Evolutionary conservation across 2,797 vertebrate genomes (phyloP), one percentile per base, ranked within the genome.

Genomic region (Pseudopleuronectes americanus): DNA sequence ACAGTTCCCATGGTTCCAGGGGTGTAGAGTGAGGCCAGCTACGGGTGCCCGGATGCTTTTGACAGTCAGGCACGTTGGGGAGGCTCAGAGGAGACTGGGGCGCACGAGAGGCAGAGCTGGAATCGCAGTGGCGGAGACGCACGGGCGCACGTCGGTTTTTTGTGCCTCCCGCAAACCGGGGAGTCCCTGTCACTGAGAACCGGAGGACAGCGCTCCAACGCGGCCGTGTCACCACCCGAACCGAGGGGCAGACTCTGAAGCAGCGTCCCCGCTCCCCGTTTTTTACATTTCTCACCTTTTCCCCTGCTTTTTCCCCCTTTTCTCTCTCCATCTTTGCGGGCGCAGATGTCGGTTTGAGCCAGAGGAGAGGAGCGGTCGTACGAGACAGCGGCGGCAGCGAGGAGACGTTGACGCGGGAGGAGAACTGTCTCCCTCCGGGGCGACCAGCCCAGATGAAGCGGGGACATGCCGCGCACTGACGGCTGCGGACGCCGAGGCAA

Each of bases 381-480:
- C 79, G 80, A 82, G 75, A 79, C 74, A 56, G 61, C 81, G 60
- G 17, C 73, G 81, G 82, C 74, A 36, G 66, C 68, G 17, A 71
- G 83, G 82, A 74, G 45, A 68, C 68, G 68, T 56, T 76, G 66
- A 81, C 79, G 87, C 78, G 84, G 90, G 81, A 83, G 87, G 86
- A 74, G 16, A 19, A 45, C 16, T 6, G 43, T 45, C 77, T 68
- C n/a, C 80, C 77, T 82, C 81, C 84, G 78, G 80, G 74, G 47
- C 72, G 77, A 69, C 84, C 78, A 87, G 81, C 80, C 77, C 87
- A 73, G 73, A 93, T 90, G 90, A 88, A 45, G 43, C 86, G 89
- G 87, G 92, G 92, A 88, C 86, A 93, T 91, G 94, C 94, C 91
- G 92, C 91, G 90, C 88, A 91, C 91, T 84, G 92, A 93, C 90